Evolutionary conservation across 2,888 invertebrate genomes (phyloP).

Genomic region (Troides oblongomaculatus): DNA sequence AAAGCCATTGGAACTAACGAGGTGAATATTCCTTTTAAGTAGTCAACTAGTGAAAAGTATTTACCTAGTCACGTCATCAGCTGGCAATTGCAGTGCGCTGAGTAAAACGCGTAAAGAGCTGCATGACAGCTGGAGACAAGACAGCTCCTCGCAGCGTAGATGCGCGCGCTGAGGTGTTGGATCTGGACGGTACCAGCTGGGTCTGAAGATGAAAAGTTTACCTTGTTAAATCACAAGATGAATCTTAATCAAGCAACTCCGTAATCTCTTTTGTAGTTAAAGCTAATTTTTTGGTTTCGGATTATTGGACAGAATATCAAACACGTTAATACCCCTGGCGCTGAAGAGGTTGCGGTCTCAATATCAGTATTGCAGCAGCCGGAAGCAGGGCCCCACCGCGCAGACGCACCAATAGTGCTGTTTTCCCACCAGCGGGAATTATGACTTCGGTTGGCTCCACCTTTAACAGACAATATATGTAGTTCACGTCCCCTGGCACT

Average conservation of each 20-base stretch:
- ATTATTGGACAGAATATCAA: not conserved
- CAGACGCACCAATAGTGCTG: conserved; percentile 41
- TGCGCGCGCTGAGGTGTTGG: conserved; percentile 41
- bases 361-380: conserved; percentile 37
- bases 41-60: too few species aligned
- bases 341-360: conserved; percentile 38
- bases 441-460: conserved; percentile 39
- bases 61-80: conserved; percentile 15
- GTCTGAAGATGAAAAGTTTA: conserved; percentile 32
- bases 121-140: conserved; percentile 39
- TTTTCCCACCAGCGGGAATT: conserved; percentile 38
- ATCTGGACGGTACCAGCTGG: conserved; percentile 47
- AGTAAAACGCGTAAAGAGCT: conserved; percentile 41
- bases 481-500: too few species aligned
- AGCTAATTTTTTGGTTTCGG: not conserved
- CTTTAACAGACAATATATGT: conserved; percentile 32
- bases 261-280: too few species aligned
- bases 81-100: conserved; percentile 53
- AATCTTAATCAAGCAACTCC: too few species aligned
- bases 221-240: too few species aligned
- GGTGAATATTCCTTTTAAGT: too few species aligned
- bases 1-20: too few species aligned
- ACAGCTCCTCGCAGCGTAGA: conserved; percentile 39
- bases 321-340: conserved; percentile 38
- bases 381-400: conserved; percentile 15